These are phyloP conservation scores for Drosophila nr. perissopoda DNA, from an alignment of 2,888 invertebrate genomes.

Conservation along the genomic window DNA sequence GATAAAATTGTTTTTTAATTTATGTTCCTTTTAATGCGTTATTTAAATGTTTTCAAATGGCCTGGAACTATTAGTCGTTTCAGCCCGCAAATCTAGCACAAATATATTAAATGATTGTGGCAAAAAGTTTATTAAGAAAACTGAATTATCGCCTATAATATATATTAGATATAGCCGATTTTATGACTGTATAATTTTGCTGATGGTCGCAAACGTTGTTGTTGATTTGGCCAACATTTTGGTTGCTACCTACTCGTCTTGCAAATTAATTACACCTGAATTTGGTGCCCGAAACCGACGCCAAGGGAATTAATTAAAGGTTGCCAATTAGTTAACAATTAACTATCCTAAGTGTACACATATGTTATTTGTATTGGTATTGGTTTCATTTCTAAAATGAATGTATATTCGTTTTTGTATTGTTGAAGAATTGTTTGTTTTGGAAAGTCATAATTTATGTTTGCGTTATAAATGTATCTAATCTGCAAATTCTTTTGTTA, in stretches of 20 bases:
- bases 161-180: background rate
- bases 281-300: slow-evolving; percentile 24
- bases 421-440: slow-evolving; percentile 28
- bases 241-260: slow-evolving; percentile 34
- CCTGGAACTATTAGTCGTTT: slow-evolving; percentile 34
- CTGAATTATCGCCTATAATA: background rate
- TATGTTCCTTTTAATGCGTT: slow-evolving; percentile 36
- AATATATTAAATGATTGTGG: background rate
- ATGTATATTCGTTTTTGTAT: slow-evolving; percentile 20
- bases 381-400: slow-evolving; percentile 43
- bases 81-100: slow-evolving; percentile 24
- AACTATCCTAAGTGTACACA: background rate
- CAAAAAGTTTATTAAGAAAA: background rate
- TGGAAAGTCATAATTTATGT: slow-evolving; percentile 32
- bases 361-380: background rate
- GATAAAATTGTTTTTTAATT: slow-evolving; percentile 9
- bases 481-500: slow-evolving; percentile 61
- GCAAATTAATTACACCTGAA: slow-evolving; percentile 49
- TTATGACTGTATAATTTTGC: background rate
- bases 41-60: slow-evolving; percentile 55
- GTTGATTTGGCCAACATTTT: slow-evolving; percentile 32
- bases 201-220: slow-evolving; percentile 10
- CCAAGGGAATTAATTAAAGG: slow-evolving; percentile 46
- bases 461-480: slow-evolving; percentile 30
- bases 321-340: too few species aligned